phyloP scores from a whole-genome alignment of 2,888 invertebrate genomes.

The Pheosia gnoma region DNA sequence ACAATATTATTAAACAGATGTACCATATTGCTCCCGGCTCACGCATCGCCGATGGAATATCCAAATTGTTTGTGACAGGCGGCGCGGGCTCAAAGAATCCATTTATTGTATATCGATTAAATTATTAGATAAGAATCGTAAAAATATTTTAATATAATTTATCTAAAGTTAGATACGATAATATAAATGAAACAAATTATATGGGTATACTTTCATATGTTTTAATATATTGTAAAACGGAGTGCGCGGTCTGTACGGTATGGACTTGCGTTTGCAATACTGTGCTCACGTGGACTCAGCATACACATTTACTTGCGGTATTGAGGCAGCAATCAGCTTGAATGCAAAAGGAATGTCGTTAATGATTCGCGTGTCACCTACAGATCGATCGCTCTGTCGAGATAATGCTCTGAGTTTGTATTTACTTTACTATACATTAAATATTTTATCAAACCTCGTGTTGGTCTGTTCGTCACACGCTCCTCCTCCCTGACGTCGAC shows the following conservation, averaged over 20 bases:
- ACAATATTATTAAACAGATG: conserved; percentile 12
- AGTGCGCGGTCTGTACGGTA: conserved; percentile 22
- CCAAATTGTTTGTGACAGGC: not conserved
- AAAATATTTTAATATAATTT: conserved; percentile 34
- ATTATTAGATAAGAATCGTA: conserved; percentile 32
- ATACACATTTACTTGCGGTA: not conserved
- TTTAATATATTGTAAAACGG: conserved; percentile 45
- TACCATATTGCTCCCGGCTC: not conserved
- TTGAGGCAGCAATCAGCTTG: not conserved
- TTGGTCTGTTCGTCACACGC: conserved; percentile 36
- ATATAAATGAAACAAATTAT: conserved; percentile 45
- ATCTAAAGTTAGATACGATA: conserved; percentile 35
- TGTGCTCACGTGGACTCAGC: no score
- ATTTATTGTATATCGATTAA: conserved; percentile 27
- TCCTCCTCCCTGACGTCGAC: conserved; percentile 17
- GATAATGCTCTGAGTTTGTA: conserved; percentile 48
- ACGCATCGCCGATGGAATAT: conserved; percentile 9
- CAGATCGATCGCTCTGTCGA: conserved; percentile 27
- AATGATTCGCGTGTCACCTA: conserved; percentile 2
- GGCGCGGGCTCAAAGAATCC: conserved; percentile 18
- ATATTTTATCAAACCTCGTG: conserved; percentile 53
- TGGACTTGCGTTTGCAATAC: not conserved
- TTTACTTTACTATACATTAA: conserved; percentile 57
- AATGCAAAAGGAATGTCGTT: not conserved
- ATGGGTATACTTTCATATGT: conserved; percentile 43